These are phyloP conservation scores for Apamea epomidion DNA, from an alignment of 2,888 invertebrate genomes.

Conservation along the genomic window DNA sequence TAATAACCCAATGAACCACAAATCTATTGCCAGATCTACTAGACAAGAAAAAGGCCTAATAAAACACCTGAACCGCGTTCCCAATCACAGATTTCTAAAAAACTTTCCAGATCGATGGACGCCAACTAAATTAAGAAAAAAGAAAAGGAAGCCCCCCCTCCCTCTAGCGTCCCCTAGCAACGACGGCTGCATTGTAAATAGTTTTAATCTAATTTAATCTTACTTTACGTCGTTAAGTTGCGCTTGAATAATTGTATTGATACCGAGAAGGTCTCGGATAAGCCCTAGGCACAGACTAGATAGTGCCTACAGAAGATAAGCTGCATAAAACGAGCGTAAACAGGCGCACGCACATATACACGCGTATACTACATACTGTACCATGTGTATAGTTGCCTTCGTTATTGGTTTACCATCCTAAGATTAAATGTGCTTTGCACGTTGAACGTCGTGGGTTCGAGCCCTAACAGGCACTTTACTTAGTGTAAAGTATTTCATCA, in stretches of 20 bases:
- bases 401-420: not conserved
- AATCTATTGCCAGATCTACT: not conserved
- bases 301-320: not conserved
- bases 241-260: slow-evolving; percentile 64
- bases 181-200: slow-evolving; percentile 52
- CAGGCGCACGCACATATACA: not conserved
- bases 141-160: slow-evolving; percentile 5
- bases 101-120: slow-evolving; percentile 39
- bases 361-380: not conserved
- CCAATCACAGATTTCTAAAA: slow-evolving; percentile 27
- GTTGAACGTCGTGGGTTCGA: not conserved
- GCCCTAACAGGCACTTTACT: not conserved
- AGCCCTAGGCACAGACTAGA: slow-evolving; percentile 13
- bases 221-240: slow-evolving; percentile 45
- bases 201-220: slow-evolving; percentile 64
- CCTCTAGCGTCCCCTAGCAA: slow-evolving; percentile 8
- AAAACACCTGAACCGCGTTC: not conserved
- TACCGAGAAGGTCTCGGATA: slow-evolving; percentile 46
- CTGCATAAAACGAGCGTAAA: too few relatives aligned
- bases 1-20: not conserved
- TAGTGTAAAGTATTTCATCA: not conserved
- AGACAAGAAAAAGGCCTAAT: not conserved
- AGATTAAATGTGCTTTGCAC: not conserved
- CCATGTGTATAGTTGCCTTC: not conserved
- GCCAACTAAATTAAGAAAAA: slow-evolving; percentile 30